Conservation (phyloP, 1,140 invertebrate genomes). For the Platorchestia sp. region DNA sequence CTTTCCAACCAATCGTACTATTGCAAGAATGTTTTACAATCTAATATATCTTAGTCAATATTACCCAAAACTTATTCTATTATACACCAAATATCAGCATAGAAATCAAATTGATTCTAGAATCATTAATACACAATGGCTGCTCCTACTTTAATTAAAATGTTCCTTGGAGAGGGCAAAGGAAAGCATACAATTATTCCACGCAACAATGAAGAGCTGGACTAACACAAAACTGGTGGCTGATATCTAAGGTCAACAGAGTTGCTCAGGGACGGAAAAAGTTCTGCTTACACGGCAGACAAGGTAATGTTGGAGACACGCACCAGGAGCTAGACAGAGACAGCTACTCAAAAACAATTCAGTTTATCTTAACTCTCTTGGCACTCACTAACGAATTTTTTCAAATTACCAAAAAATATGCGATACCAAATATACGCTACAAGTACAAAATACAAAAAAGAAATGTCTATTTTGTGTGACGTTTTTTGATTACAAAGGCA, state of each 20-base stretch:
- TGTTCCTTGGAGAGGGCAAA: background rate
- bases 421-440: background rate
- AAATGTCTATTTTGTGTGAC: background rate
- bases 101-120: background rate
- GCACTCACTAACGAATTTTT: background rate
- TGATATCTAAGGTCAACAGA: background rate
- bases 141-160: background rate
- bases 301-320: background rate
- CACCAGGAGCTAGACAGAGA: background rate
- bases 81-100: conserved; percentile 50
- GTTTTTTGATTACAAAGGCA: background rate
- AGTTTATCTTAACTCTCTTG: background rate
- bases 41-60: background rate
- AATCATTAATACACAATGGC: background rate
- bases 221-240: background rate
- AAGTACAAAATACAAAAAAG: background rate
- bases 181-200: background rate
- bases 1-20: background rate
- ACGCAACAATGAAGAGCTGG: background rate
- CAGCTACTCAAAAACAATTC: background rate
- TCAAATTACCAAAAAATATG: background rate
- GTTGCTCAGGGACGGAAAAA: background rate
- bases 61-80: conserved; percentile 21
- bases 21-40: background rate
- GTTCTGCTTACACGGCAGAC: background rate